These are phyloP conservation scores for Stomorhina lunata DNA, from an alignment of 2,888 invertebrate species.

Conservation along the genomic window DNA sequence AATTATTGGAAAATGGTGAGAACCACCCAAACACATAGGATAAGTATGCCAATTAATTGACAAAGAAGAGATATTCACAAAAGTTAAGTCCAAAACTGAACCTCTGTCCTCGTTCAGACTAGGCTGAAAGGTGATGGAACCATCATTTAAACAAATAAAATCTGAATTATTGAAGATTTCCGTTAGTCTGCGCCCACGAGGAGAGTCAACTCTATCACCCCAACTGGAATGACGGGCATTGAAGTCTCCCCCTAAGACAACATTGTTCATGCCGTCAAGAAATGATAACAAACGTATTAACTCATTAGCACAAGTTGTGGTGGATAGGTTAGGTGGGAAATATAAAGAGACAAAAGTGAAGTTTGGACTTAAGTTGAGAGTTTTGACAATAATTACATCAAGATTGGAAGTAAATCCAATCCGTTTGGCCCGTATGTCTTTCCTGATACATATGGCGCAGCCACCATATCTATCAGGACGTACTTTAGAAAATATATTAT, in stretches of 20 bases:
- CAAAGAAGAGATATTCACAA: neutral
- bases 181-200: neutral
- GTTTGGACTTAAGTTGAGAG: no score
- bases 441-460: no score
- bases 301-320: neutral
- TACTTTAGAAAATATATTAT: no score
- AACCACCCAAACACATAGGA: neutral
- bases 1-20: slow-evolving; percentile 1
- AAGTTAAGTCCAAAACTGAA: neutral
- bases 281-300: neutral
- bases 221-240: slow-evolving; percentile 8
- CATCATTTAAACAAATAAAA: neutral
- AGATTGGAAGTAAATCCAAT: no score
- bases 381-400: no score
- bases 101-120: neutral
- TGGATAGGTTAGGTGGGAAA: neutral
- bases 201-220: slow-evolving; percentile 11
- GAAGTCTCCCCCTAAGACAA: slow-evolving; percentile 8
- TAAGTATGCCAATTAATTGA: neutral
- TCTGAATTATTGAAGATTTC: neutral
- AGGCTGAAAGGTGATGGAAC: neutral
- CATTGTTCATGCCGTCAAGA: slow-evolving; percentile 1
- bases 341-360: neutral
- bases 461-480: no score
- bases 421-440: no score